Evolutionary conservation across 2,888 invertebrate genomes (phyloP), one percentile per base, ranked within the genome.

Genomic region (Erebia palarica): DNA sequence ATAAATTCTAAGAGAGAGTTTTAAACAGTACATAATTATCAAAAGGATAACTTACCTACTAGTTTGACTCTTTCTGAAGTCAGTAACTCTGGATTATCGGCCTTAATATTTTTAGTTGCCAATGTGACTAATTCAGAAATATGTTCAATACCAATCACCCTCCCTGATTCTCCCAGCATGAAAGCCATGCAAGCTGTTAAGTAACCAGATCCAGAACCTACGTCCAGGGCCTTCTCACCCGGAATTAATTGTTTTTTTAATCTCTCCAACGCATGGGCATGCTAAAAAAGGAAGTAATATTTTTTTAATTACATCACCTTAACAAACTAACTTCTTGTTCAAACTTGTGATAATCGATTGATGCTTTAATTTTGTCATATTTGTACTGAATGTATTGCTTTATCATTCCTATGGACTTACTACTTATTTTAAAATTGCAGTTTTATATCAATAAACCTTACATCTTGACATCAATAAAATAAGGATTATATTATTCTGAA

Each of bases 121-220:
- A 96, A 88, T 65, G 95, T 91, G 1, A 98, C 96, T 75, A 99
- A 94, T 83, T 97, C 96, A 4, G 96, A 94, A 80, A 99, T 98
- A 86, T 99, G 98, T 80, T 99, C 99, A 76, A 99, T 97, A 5
- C 99, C 99, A 67, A 98, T 94, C 0, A 96, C 96, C 75, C 90
- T 88, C 69, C 95, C 94, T 69, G 92, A 93, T 58, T 95, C 93
- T 10, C 97, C 97, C 60, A 98, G 94, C 96, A 97, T 97, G 51
- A 96, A 91, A 18, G 97, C 96, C 96, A 99, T 98, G 81, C 98
- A 98, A 14, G 97, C 96, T 1, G 98, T 98, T 58, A 99, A 94
- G 86, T 98, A 99, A 3, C 99, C 99, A 73, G 98, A 97, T 1
- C 99, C 99, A 36, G 97, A 98, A 14, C 99, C 99, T 61, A 99